Evolutionary conservation across 2,888 invertebrate genomes (phyloP).

Genomic region (Embidobia sp.): DNA sequence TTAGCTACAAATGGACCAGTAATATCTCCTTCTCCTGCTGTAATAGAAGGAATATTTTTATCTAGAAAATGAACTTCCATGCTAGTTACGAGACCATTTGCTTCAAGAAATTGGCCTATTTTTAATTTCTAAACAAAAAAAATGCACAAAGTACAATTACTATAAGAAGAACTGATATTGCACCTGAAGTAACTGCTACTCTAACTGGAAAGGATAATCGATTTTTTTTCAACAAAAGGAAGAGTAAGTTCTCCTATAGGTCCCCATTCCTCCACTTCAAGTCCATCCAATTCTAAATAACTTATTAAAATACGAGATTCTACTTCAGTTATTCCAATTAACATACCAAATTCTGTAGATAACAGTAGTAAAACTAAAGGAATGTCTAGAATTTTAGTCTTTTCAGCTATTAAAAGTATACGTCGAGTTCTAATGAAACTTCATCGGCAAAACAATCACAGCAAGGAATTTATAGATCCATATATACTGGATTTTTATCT

Average conservation of each 20-base stretch:
- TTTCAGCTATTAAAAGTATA: conserved; percentile 78
- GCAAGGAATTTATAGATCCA: conserved; percentile 75
- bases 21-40: conserved; percentile 86
- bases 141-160: conserved; percentile 89
- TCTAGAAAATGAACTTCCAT: conserved; percentile 90
- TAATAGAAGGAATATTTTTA: conserved; percentile 87
- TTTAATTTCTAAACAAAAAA: conserved; percentile 91
- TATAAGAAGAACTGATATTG: conserved; percentile 91
- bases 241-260: conserved; percentile 76
- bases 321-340: conserved; percentile 83
- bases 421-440: conserved; percentile 82
- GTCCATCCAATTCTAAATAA: conserved; percentile 80
- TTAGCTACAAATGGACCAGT: conserved; percentile 77
- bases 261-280: conserved; percentile 75
- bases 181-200: conserved; percentile 94
- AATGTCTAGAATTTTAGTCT: conserved; percentile 81
- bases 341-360: conserved; percentile 77
- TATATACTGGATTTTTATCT: conserved; percentile 81
- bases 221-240: conserved; percentile 80
- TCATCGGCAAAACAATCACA: conserved; percentile 82
- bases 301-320: conserved; percentile 84
- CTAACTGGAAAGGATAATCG: conserved; percentile 86
- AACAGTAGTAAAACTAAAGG: conserved; percentile 82
- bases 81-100: conserved; percentile 92
- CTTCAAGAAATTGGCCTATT: conserved; percentile 90